These are phyloP conservation scores for Tinamus major DNA, from an alignment of 2,797 vertebrate genomes.

Conservation along the genomic window DNA sequence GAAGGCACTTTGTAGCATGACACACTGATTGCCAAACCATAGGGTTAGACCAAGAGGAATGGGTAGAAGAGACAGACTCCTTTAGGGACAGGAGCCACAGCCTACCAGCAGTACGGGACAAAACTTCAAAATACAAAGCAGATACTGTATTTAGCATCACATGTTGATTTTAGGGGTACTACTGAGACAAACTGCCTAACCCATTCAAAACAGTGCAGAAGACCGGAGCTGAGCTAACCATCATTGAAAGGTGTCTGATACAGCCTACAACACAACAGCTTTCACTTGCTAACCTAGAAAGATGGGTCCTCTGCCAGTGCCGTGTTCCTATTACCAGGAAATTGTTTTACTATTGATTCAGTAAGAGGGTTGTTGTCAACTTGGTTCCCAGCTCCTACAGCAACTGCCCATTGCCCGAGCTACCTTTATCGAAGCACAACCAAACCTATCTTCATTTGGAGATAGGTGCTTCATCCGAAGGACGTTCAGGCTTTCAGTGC, in stretches of 20 bases:
- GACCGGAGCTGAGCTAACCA: neutral
- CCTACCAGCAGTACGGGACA: neutral
- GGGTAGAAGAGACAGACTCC: neutral
- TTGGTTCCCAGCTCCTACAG: constrained; percentile 43
- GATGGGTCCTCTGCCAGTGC: constrained; percentile 18
- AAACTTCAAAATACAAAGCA: neutral
- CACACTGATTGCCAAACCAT: neutral
- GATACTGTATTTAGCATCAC: neutral
- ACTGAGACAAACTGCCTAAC: neutral
- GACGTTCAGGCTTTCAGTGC: neutral
- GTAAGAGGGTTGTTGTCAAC: neutral
- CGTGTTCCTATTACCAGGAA: constrained; percentile 25
- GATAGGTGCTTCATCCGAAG: neutral
- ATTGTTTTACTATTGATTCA: constrained; percentile 68
- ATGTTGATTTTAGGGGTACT: neutral
- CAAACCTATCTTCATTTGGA: constrained; percentile 43
- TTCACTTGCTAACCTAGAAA: constrained; percentile 52
- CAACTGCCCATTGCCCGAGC: constrained; percentile 3
- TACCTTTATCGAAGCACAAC: constrained; percentile 12
- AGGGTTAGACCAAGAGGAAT: neutral
- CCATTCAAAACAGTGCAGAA: neutral
- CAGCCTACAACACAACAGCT: neutral
- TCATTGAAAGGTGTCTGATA: neutral
- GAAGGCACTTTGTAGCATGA: neutral
- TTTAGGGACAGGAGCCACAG: neutral